A percentile compares a stretch with the other conserved stretches of the same genome.
Conservation (phyloP, 2,888 invertebrate species). For the Molorchus minor region DNA sequence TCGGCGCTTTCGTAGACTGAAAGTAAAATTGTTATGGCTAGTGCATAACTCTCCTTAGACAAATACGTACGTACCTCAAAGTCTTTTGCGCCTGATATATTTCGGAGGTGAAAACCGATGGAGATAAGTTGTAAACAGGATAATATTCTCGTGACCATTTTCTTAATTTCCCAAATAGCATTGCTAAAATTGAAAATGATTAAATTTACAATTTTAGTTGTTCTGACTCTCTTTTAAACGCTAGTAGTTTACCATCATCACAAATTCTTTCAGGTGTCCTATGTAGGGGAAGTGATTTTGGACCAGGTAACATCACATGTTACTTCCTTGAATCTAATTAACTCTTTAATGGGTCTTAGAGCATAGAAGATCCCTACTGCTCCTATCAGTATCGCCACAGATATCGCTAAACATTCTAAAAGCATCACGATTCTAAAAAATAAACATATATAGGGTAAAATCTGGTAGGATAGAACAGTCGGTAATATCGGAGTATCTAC, state of each 20-base stretch:
- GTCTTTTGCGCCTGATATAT: constrained; percentile 30
- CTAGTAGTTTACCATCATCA: constrained; percentile 5
- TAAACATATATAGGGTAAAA: too few species aligned
- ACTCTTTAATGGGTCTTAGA: background rate
- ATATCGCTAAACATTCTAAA: too few species aligned
- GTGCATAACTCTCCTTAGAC: background rate
- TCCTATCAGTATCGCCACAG: constrained; percentile 5
- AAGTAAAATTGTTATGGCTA: background rate
- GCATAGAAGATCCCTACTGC: background rate
- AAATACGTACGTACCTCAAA: constrained; percentile 29
- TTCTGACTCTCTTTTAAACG: background rate
- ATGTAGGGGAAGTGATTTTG: background rate
- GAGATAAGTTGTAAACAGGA: constrained; percentile 27
- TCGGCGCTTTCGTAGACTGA: background rate
- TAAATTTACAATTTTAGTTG: background rate
- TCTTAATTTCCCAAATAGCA: constrained; percentile 17
- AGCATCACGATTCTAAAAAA: too few species aligned
- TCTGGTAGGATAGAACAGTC: too few species aligned
- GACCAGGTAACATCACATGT: background rate
- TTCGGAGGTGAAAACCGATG: constrained; percentile 5
- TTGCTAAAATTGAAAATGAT: constrained; percentile 20
- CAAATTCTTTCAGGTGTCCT: constrained; percentile 3
- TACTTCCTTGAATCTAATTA: background rate
- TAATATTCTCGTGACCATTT: constrained; percentile 30
- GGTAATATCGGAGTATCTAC: too few species aligned